These are phyloP conservation scores for Drosophila murphyi DNA, from an alignment of 1,140 invertebrate species.

Conservation along the genomic window DNA sequence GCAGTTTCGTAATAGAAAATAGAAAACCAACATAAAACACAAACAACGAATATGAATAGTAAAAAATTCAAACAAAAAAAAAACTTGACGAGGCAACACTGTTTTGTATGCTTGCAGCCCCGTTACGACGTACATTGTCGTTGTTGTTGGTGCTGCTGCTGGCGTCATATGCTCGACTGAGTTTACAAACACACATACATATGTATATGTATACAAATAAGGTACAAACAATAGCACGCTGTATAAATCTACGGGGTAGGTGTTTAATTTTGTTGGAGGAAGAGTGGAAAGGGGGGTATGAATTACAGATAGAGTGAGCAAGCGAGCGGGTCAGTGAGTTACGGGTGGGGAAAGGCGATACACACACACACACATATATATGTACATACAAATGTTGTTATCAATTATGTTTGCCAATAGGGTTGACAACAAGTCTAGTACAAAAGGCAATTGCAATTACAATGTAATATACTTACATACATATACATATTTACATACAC, in stretches of 20 bases:
- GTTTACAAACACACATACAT: constrained; percentile 52
- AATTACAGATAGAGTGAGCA: not conserved
- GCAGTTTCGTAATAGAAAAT: constrained; percentile 57
- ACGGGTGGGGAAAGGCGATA: not conserved
- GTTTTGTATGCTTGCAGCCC: constrained; percentile 25
- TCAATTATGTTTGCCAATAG: constrained; percentile 64
- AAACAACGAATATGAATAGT: constrained; percentile 16
- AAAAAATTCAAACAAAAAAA: constrained; percentile 22
- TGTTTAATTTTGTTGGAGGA: not conserved
- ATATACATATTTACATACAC: not conserved
- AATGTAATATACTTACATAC: not conserved
- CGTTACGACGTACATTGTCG: constrained; percentile 25
- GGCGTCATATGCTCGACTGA: constrained; percentile 66
- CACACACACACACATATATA: not conserved
- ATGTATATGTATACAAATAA: constrained; percentile 44
- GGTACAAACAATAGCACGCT: constrained; percentile 63
- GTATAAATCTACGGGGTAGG: constrained; percentile 35
- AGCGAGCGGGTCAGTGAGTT: no score
- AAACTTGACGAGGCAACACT: constrained; percentile 58
- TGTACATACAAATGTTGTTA: constrained; percentile 41
- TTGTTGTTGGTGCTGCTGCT: constrained; percentile 24
- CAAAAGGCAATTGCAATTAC: constrained; percentile 25
- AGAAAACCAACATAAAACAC: constrained; percentile 19
- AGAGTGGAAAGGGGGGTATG: constrained; percentile 6
- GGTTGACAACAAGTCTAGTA: constrained; percentile 49